Percentiles rank a stretch among this genome's conserved stretches.
These are phyloP conservation scores for Gambusia holbrooki DNA, from an alignment of 2,113 vertebrate genomes.

Conservation along the genomic window DNA sequence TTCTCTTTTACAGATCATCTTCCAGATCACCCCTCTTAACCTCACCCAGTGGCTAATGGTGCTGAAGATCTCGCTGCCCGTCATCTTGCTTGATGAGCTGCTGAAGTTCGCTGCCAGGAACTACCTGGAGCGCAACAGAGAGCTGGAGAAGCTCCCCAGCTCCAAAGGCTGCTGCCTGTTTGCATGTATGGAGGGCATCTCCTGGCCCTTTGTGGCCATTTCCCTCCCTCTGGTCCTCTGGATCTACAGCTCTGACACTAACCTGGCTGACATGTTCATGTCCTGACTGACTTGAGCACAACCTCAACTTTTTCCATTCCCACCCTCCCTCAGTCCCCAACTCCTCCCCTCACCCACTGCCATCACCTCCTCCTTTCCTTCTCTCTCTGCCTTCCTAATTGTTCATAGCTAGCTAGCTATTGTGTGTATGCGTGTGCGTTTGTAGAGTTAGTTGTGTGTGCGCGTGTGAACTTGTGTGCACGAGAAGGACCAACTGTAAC, in stretches of 20 bases:
- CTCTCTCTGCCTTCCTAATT: constrained; percentile 62
- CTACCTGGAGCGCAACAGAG: constrained; percentile 98
- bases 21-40: constrained; percentile 98
- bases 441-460: constrained; percentile 57
- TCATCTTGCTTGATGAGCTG: constrained; percentile 96
- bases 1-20: constrained; percentile 88
- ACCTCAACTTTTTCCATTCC: constrained; percentile 53
- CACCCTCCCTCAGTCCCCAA: neutral
- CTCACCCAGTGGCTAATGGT: constrained; percentile 98
- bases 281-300: constrained; percentile 85
- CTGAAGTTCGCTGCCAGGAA: constrained; percentile 96
- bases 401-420: constrained; percentile 70
- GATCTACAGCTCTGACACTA: constrained; percentile 99
- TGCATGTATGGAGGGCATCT: constrained; percentile 95
- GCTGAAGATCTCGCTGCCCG: constrained; percentile 96
- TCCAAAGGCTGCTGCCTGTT: constrained; percentile 85
- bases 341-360: constrained; percentile 19
- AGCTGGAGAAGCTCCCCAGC: constrained; percentile 86
- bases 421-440: constrained; percentile 47
- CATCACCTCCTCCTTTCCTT: constrained; percentile 48
- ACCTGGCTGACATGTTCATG: constrained; percentile 98
- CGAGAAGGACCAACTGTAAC: constrained; percentile 74
- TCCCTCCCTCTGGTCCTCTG: constrained; percentile 92
- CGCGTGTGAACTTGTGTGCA: constrained; percentile 59
- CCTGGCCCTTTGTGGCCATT: constrained; percentile 97